phyloP scores from a whole-genome alignment of 2,888 invertebrate genomes.

The Drosophila phalerata region DNA sequence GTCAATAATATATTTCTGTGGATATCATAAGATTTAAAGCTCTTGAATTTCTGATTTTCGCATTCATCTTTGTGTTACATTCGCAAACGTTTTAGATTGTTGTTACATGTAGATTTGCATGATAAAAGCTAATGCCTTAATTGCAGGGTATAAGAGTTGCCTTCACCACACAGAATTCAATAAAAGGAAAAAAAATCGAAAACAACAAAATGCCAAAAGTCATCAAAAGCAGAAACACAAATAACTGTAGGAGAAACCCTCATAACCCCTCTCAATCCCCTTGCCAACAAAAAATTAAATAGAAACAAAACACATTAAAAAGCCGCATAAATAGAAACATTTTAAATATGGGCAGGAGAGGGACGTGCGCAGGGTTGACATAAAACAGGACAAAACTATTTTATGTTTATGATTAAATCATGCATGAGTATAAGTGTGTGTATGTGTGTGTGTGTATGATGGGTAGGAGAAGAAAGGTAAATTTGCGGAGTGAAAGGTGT shows the following conservation, averaged over 20 bases:
- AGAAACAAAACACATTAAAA: slow-evolving; percentile 52
- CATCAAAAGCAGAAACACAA: slow-evolving; percentile 55
- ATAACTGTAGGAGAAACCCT: slow-evolving; percentile 19
- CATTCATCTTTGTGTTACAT: too few species aligned
- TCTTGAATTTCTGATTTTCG: too few species aligned
- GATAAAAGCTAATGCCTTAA: background rate
- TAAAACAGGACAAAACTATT: slow-evolving; percentile 77
- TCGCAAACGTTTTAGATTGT: background rate
- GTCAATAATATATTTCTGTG: too few species aligned
- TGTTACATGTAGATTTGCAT: background rate
- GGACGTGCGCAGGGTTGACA: slow-evolving; percentile 4
- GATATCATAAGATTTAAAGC: too few species aligned
- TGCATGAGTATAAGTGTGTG: slow-evolving; percentile 26
- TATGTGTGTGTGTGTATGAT: slow-evolving; percentile 1
- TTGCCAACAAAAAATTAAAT: slow-evolving; percentile 26
- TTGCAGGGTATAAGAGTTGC: slow-evolving; percentile 31
- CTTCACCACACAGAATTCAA: slow-evolving; percentile 43
- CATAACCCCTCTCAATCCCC: background rate
- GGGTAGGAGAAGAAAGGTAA: background rate
- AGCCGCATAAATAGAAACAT: slow-evolving; percentile 49
- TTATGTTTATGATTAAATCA: slow-evolving; percentile 79
- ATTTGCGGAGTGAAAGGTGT: slow-evolving; percentile 31
- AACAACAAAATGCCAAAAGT: slow-evolving; percentile 66
- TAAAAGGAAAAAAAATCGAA: slow-evolving; percentile 43
- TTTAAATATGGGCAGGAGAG: slow-evolving; percentile 37